Percentiles rank a stretch among this genome's conserved stretches.
Evolutionary conservation across 2,888 invertebrate species (phyloP).

Genomic region (Noctua janthe): DNA sequence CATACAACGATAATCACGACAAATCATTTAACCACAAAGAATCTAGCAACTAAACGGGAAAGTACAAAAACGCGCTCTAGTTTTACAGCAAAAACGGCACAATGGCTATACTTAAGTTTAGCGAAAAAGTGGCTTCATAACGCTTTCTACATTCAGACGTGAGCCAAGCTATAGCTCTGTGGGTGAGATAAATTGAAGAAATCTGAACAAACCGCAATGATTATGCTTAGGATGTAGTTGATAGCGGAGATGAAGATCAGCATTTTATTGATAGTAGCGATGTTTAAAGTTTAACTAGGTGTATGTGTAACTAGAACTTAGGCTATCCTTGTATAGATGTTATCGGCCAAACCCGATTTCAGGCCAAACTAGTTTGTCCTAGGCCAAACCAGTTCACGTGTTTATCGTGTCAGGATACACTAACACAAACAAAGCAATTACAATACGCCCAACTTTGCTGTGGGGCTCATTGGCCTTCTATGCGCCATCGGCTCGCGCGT

Average conservation of each 20-base stretch:
- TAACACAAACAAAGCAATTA: too few relatives aligned
- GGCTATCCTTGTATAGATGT: not conserved
- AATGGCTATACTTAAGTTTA: conserved; percentile 54
- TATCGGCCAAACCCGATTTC: too few relatives aligned
- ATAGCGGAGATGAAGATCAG: not conserved
- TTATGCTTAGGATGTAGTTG: conserved; percentile 37
- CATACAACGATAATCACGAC: not conserved
- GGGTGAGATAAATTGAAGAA: conserved; percentile 78
- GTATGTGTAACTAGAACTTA: not conserved
- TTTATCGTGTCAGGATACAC: too few relatives aligned
- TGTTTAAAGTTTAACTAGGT: not conserved
- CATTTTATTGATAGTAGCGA: not conserved
- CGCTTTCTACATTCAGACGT: conserved; percentile 78
- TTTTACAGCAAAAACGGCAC: conserved; percentile 53
- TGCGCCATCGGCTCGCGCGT: too few relatives aligned
- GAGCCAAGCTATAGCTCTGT: conserved; percentile 71
- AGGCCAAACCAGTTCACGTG: too few relatives aligned
- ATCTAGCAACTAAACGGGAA: conserved; percentile 55
- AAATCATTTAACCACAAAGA: conserved; percentile 34
- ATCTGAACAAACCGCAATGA: conserved; percentile 79
- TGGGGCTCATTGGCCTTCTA: too few relatives aligned
- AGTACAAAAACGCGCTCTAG: conserved; percentile 54
- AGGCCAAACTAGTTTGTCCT: too few relatives aligned
- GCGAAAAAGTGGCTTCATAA: conserved; percentile 70
- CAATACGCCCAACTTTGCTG: too few relatives aligned